These are phyloP conservation scores for Amblyornis subalaris DNA, from an alignment of 2,113 vertebrate species.

Conservation along the genomic window DNA sequence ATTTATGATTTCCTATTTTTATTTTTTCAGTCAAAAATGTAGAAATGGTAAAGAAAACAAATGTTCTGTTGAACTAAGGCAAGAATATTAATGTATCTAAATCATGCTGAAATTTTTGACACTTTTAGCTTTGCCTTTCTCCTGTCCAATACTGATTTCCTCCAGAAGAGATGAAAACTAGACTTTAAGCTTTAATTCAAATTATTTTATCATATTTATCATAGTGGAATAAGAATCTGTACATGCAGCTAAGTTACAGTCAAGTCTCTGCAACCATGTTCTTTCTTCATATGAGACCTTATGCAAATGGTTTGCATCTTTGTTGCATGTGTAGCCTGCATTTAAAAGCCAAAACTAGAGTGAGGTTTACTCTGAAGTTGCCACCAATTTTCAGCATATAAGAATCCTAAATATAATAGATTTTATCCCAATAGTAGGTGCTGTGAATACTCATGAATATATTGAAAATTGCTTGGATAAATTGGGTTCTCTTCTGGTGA, in stretches of 20 bases:
- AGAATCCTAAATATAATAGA: background rate
- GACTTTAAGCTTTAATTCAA: background rate
- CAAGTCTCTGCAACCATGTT: background rate
- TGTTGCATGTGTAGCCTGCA: background rate
- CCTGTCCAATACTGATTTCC: background rate
- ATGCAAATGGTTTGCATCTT: background rate
- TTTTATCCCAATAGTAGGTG: background rate
- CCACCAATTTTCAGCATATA: background rate
- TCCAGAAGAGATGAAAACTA: background rate
- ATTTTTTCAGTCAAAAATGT: constrained; percentile 20
- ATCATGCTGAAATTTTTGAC: background rate
- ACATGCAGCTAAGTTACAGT: background rate
- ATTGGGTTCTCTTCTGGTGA: background rate
- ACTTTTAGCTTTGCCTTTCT: background rate
- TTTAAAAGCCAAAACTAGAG: background rate
- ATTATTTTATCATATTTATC: background rate
- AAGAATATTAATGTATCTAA: background rate
- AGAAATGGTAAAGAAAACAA: background rate
- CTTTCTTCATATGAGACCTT: background rate
- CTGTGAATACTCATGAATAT: background rate
- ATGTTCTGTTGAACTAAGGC: background rate
- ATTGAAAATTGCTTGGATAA: background rate
- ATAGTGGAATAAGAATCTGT: background rate
- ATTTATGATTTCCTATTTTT: background rate
- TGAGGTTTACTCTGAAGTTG: background rate